Base-by-base conservation (phyloP, 1,140 invertebrate genomes). In the Mycetomoellerius zeteki region DNA sequence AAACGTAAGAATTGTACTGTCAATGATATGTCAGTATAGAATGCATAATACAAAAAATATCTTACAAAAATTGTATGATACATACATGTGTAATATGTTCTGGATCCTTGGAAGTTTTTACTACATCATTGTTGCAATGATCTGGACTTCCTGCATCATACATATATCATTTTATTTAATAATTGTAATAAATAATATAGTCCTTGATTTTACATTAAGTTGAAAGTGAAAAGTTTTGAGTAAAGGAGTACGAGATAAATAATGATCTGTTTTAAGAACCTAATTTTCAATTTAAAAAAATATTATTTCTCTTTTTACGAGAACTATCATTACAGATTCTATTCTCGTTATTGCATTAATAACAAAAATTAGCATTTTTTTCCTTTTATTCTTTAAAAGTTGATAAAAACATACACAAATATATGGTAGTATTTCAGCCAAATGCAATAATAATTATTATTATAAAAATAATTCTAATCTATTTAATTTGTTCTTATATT, bases 61-160 rank as follows among this genome's bases (percentile, higher is more conserved):
- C 52, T 81, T 19, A 14, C 6, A 54, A 16, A 75, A 81, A 52
- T 24, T 77, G n/a, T 7, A 24, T 8, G 14, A 73, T 88, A 92
- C 92, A 73, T 87, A 93, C 92, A 81, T 90, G 88, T 43, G 89
- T 52, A 85, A 85, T 71, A 84, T 92, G 88, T n/a, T 92, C 89
- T 58, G 91, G 60, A 50, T 93, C 90, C 88, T 87, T 88, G 24
- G 65, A 52, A 62, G 88, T 65, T 78, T 92, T 91, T 8, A 85
- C 56, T 89, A 86, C 88, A 82, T 89, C 92, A 81, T 89, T 88
- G 54, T 93, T 90, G 58, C 87, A 92, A 50, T 78, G 64, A 89
- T 91, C 88, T 52, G 77, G 80, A 85, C 86, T 89, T 24, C 85
- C 92, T 92, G 86, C 30, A 89, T 89, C 21, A 86, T 21, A 86